Base-by-base conservation (phyloP, 2,888 invertebrate genomes). In the Chymomyza fuscimana region DNA sequence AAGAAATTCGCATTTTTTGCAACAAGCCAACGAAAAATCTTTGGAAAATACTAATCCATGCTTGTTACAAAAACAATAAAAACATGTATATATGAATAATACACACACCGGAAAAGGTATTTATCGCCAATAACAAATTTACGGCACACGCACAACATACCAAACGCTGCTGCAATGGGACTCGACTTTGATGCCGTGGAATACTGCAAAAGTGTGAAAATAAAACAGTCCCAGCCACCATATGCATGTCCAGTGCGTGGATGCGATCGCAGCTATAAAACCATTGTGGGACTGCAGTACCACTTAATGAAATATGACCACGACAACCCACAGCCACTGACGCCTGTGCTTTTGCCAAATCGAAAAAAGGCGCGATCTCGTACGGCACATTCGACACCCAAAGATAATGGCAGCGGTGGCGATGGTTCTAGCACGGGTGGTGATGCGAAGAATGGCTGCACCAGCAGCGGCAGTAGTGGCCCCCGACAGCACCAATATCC, bases 241-340 rank as follows among this genome's bases (percentile, higher is more conserved):
- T 97, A 96, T 92, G 94, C 95, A 85, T 98, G 97, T 89, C 97
- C 97, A 9, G 93, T 97, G 46, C 95, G 95, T 82, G 95, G 96
- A 87, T 97, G 97, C 92, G 96, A 95, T 79, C 95, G 96, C 90
- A 95, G 95, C 25, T 97, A 97, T 92, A 97, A 97, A 92, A 96
- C 96, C 74, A 94, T 96, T 76, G 95, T 95, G 85, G 97, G 97
- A 1, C 93, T 97, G 80, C 96, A 97, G 89, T 96, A 96, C 90
- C 97, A 97, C 90, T 92, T 97, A 81, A 95, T 95, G 77, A 96
- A 96, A 90, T 96, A 95, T 91, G 96, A 97, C 91, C 97, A 97
- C 90, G 95, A 96, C 86, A 95, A 95, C 89, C 95, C 95, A 15
- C 94, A 94, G 71, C 94, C 95, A 62, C 92, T 93, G 61, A 94